phyloP scores from a whole-genome alignment of 2,888 invertebrate species.

The Patella caerulea region DNA sequence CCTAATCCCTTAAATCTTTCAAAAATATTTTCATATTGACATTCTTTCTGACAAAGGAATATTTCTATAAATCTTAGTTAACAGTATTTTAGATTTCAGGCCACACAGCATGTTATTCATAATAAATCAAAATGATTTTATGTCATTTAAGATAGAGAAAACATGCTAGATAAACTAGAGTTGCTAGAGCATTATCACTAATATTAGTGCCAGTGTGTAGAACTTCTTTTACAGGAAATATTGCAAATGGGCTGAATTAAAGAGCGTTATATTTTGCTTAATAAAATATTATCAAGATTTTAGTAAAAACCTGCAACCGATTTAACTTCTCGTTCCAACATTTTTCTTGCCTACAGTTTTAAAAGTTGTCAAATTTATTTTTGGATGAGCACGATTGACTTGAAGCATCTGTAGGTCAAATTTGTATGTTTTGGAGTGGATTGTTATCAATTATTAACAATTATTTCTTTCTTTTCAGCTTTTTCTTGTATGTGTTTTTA shows the following conservation, averaged over 20 bases:
- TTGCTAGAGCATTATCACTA: constrained; percentile 26
- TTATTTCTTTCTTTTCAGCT: constrained; percentile 69
- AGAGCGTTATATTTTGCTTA: too few relatives aligned
- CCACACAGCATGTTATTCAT: not conserved
- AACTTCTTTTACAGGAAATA: constrained; percentile 17
- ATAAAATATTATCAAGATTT: too few relatives aligned
- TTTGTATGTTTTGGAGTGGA: not conserved
- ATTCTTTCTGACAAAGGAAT: too few relatives aligned
- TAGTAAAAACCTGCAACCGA: too few relatives aligned
- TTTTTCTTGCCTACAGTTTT: not conserved
- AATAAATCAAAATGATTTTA: not conserved
- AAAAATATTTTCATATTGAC: too few relatives aligned
- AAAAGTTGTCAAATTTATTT: not conserved
- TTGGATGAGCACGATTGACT: too few relatives aligned
- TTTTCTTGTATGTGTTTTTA: constrained; percentile 96
- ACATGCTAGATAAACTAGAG: constrained; percentile 19
- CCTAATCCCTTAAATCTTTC: too few relatives aligned
- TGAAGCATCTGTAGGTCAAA: too few relatives aligned
- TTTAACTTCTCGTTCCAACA: not conserved
- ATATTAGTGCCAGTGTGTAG: constrained; percentile 25
- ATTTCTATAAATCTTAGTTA: too few relatives aligned
- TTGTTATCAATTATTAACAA: not conserved
- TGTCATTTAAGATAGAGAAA: not conserved
- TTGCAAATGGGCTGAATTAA: not conserved
- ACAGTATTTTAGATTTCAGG: too few relatives aligned